These are phyloP conservation scores for Meloidogyne floridensis DNA, from an alignment of 1,140 invertebrate genomes.

Conservation along the genomic window DNA sequence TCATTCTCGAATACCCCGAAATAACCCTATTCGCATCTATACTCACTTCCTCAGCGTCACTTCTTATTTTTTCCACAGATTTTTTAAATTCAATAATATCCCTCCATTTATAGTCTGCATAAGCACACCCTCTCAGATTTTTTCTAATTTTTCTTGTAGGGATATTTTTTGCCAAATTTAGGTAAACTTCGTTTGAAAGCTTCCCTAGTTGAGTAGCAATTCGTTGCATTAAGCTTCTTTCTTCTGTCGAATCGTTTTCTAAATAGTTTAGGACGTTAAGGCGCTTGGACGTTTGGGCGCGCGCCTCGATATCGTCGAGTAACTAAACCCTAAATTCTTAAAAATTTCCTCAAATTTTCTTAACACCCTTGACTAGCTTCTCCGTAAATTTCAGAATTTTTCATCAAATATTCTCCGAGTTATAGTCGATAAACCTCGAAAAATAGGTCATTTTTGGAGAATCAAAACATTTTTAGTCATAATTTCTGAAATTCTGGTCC, in stretches of 20 bases:
- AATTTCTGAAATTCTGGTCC: too few relatives aligned
- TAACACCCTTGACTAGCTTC: too few relatives aligned
- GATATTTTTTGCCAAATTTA: conserved; percentile 1
- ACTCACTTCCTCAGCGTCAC: neutral
- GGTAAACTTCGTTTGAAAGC: neutral
- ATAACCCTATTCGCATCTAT: neutral
- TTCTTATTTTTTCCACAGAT: neutral
- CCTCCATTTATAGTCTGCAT: neutral
- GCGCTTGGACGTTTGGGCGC: too few relatives aligned
- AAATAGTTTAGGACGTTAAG: neutral
- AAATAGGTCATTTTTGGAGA: too few relatives aligned
- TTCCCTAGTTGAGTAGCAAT: neutral
- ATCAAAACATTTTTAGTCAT: too few relatives aligned
- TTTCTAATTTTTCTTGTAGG: neutral
- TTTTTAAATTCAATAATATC: neutral
- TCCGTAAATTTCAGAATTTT: too few relatives aligned
- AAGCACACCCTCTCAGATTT: neutral
- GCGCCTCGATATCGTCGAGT: too few relatives aligned
- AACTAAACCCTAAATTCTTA: too few relatives aligned
- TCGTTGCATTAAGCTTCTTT: neutral
- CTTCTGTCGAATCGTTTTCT: neutral
- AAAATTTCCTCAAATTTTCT: too few relatives aligned
- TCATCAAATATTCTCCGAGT: too few relatives aligned
- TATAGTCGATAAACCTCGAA: too few relatives aligned
- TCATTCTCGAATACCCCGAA: neutral